A percentile compares a stretch with the other conserved stretches of the same genome.
phyloP scores from a whole-genome alignment of 2,797 vertebrate species.

The Tauraco hartlaubi region DNA sequence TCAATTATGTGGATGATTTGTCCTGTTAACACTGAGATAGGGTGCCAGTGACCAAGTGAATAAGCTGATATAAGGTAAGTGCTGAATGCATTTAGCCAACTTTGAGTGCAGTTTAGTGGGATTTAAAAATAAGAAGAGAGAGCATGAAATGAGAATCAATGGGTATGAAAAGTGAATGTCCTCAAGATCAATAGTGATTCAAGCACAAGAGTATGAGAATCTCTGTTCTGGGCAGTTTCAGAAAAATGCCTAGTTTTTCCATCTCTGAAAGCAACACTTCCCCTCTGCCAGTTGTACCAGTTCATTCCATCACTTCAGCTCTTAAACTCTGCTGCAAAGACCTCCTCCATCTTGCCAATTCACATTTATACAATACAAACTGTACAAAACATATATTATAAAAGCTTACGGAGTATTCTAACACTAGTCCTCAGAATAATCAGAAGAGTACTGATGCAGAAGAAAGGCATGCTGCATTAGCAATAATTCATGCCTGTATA shows the following conservation, averaged over 20 bases:
- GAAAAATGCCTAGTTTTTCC: neutral
- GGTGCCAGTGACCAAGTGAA: neutral
- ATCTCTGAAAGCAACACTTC: neutral
- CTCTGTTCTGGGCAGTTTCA: neutral
- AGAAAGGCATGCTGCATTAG: neutral
- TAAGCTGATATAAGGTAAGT: neutral
- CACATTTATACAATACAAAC: neutral
- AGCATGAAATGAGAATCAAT: neutral
- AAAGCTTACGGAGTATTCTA: neutral
- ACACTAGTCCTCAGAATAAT: neutral
- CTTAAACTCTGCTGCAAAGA: neutral
- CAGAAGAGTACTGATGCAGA: neutral
- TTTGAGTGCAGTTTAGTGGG: neutral
- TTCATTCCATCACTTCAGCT: neutral
- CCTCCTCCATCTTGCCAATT: neutral
- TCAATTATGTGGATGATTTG: neutral
- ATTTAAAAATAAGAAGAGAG: neutral
- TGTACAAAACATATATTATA: neutral
- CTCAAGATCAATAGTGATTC: neutral
- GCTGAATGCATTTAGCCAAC: neutral
- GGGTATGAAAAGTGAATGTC: neutral
- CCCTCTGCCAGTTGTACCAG: neutral
- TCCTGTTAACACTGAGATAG: neutral
- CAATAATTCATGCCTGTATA: neutral
- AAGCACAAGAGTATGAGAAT: neutral